Evolutionary conservation across 2,888 invertebrate species (phyloP).

Genomic region (Halictus quadricinctus): DNA sequence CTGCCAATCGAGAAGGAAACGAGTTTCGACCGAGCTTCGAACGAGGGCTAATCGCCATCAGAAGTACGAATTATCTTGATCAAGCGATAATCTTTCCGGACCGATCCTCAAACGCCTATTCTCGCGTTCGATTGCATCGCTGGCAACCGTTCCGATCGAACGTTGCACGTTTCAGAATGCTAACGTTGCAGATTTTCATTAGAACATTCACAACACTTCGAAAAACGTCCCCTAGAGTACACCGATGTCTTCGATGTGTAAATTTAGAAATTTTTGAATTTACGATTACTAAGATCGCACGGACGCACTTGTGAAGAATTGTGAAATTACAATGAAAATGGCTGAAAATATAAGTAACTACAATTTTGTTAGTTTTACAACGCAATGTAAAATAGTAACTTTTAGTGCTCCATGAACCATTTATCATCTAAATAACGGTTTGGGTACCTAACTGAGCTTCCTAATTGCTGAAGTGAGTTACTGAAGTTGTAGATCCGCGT

Average conservation of each 20-base stretch:
- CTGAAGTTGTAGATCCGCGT: background rate
- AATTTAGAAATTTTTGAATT: too few relatives aligned
- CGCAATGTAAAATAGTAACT: too few relatives aligned
- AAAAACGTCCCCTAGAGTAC: too few relatives aligned
- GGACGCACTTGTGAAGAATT: too few relatives aligned
- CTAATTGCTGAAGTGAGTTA: background rate
- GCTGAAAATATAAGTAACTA: too few relatives aligned
- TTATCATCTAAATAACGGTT: too few relatives aligned
- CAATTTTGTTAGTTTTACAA: too few relatives aligned
- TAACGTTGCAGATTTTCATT: background rate
- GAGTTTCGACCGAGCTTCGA: conserved; percentile 38
- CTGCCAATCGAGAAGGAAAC: conserved; percentile 59
- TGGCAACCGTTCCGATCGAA: background rate
- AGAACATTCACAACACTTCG: background rate
- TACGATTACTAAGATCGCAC: too few relatives aligned
- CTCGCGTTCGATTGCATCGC: background rate
- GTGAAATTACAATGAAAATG: background rate
- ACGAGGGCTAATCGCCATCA: conserved; percentile 14
- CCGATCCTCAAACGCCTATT: background rate
- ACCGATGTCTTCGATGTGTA: too few relatives aligned
- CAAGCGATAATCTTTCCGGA: background rate
- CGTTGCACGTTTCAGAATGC: background rate
- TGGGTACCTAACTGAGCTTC: too few relatives aligned
- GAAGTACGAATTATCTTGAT: background rate
- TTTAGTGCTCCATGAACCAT: too few relatives aligned